Conservation (phyloP, 2,797 vertebrate genomes). For the Ctenosaura bakeri region DNA sequence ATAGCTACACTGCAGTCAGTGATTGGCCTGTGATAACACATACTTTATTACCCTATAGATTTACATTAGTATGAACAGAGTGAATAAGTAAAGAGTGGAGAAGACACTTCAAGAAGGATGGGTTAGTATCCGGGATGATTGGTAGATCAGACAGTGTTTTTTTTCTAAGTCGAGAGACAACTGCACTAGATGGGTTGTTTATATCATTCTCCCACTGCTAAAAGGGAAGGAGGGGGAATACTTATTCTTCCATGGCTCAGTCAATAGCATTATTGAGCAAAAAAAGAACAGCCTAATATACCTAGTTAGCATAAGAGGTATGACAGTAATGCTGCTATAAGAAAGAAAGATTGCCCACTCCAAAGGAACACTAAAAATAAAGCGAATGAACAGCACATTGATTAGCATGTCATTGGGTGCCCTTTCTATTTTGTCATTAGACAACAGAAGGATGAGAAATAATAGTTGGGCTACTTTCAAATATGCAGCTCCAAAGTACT, state of each 20-base stretch:
- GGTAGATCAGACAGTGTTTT: neutral
- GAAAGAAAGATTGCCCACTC: conserved; percentile 36
- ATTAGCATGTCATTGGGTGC: conserved; percentile 3
- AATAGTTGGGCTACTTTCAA: conserved; percentile 28
- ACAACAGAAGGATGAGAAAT: neutral
- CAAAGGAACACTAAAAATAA: conserved; percentile 45
- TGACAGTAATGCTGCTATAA: conserved; percentile 31
- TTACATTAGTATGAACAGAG: neutral
- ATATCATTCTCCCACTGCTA: conserved; percentile 1
- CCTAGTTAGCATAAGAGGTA: neutral
- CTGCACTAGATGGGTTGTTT: neutral
- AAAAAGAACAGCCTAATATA: conserved; percentile 10
- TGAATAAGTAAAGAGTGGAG: neutral
- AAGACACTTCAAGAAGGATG: neutral
- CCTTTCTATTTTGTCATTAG: conserved; percentile 17
- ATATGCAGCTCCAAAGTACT: neutral
- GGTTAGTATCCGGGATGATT: neutral
- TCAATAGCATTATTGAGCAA: conserved; percentile 21
- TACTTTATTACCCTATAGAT: conserved; percentile 21
- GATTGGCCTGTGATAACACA: neutral
- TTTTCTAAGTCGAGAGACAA: neutral
- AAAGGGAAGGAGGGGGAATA: neutral
- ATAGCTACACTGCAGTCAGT: neutral
- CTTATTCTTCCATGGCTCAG: conserved; percentile 2
- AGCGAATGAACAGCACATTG: conserved; percentile 33